These are phyloP conservation scores for Rissa tridactyla DNA, from an alignment of 2,113 vertebrate genomes.

Conservation along the genomic window DNA sequence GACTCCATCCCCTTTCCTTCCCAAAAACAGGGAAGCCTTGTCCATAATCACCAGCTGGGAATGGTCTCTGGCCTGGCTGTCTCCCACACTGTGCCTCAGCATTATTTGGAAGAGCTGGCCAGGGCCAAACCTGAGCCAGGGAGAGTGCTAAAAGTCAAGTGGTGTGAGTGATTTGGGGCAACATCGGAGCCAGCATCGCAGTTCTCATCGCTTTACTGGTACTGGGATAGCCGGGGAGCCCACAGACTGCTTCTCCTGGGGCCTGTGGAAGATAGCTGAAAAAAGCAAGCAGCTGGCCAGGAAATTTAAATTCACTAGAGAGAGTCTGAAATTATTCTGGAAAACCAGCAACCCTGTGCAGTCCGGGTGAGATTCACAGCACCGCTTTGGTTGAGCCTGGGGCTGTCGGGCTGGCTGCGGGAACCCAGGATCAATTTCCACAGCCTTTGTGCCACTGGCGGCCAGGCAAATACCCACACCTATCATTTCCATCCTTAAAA, in stretches of 20 bases:
- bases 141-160: neutral
- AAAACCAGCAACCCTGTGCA: neutral
- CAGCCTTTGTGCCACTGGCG: neutral
- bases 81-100: neutral
- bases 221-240: neutral
- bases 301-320: neutral
- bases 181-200: neutral
- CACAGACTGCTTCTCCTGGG: neutral
- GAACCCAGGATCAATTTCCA: neutral
- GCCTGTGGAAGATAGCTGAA: neutral
- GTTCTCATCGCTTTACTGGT: neutral
- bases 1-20: neutral
- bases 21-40: neutral
- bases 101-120: neutral
- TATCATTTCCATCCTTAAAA: neutral
- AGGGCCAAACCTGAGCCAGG: neutral
- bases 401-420: accelerated
- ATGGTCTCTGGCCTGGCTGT: neutral
- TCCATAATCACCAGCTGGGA: neutral
- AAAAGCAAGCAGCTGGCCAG: neutral
- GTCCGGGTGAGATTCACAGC: neutral
- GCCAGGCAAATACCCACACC: neutral
- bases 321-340: neutral
- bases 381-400: neutral
- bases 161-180: neutral